A percentile compares a stretch with the other conserved stretches of the same genome.
These are phyloP conservation scores for Ceuthmochares aereus DNA, from an alignment of 2,113 vertebrate genomes.

Conservation along the genomic window DNA sequence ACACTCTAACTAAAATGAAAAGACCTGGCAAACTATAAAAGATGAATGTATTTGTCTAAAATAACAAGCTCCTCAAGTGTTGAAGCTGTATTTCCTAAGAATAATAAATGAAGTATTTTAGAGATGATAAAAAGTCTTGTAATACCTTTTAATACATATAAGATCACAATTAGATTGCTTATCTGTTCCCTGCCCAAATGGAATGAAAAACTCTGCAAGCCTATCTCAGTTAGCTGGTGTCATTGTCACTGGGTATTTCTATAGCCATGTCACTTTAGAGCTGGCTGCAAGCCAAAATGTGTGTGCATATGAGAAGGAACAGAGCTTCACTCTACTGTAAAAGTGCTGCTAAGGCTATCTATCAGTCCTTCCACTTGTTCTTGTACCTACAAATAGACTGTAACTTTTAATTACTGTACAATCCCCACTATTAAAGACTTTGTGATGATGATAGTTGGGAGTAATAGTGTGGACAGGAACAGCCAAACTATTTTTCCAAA, in stretches of 20 bases:
- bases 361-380: conserved; percentile 36
- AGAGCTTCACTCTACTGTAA: conserved; percentile 10
- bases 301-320: conserved; percentile 20
- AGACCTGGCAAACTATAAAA: background rate
- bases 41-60: background rate
- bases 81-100: background rate
- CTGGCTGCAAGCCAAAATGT: background rate
- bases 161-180: background rate
- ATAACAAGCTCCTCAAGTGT: background rate
- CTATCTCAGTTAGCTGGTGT: background rate
- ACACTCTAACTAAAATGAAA: background rate
- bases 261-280: background rate
- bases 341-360: conserved; percentile 30
- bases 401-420: conserved; percentile 7
- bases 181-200: background rate
- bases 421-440: background rate
- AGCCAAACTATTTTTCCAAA: background rate
- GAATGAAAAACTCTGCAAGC: background rate
- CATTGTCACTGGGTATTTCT: background rate
- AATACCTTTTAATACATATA: background rate
- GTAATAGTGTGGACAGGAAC: background rate
- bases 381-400: background rate
- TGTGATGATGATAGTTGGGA: background rate
- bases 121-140: background rate
- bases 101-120: background rate